phyloP scores from a whole-genome alignment of 2,113 vertebrate species.

The Antechinus flavipes region DNA sequence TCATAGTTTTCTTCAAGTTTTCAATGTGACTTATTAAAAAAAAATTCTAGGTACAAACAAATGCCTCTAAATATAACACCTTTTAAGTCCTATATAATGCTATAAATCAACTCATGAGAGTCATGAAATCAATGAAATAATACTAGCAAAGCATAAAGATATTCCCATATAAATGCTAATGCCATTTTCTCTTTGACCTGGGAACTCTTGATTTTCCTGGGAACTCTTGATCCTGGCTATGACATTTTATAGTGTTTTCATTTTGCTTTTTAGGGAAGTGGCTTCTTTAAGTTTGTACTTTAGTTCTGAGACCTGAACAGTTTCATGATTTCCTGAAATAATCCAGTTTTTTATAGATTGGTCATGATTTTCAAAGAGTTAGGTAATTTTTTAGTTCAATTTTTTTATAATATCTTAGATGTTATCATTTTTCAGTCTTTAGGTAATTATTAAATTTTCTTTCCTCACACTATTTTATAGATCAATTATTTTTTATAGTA shows the following conservation, averaged over 20 bases:
- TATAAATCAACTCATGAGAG: not conserved
- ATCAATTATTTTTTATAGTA: not conserved
- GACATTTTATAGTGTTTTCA: not conserved
- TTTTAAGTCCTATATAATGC: not conserved
- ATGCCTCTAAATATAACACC: not conserved
- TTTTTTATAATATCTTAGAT: not conserved
- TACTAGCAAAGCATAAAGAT: not conserved
- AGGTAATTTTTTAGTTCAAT: not conserved
- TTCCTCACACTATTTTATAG: not conserved
- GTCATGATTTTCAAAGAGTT: not conserved
- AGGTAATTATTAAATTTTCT: too few species aligned
- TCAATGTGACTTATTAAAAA: not conserved
- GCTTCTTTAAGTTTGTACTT: not conserved
- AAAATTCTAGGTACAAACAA: not conserved
- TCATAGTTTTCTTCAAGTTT: not conserved
- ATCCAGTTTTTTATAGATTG: not conserved
- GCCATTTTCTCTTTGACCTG: not conserved
- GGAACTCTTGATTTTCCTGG: not conserved
- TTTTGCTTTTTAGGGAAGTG: too few species aligned
- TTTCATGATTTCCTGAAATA: not conserved
- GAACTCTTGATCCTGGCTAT: not conserved
- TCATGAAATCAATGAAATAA: not conserved
- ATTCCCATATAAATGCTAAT: not conserved
- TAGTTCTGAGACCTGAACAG: not conserved
- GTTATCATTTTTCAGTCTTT: not conserved